Conservation (phyloP, 2,888 invertebrate species). For the Disparrhopalites patrizii region DNA sequence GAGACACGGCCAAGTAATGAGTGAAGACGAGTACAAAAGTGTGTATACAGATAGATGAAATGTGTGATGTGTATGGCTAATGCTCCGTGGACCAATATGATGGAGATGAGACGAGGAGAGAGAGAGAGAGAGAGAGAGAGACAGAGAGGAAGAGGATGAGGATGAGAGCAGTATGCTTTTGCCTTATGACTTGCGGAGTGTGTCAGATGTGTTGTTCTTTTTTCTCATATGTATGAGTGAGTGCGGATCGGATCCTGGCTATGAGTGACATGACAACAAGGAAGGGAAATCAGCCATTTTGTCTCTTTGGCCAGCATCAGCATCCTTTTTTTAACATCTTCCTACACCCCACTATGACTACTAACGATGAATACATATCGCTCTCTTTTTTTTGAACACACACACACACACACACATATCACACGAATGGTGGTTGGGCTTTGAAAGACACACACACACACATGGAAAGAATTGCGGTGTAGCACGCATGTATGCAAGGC, state of each 20-base stretch:
- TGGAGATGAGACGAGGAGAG: background rate
- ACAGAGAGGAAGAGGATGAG: background rate
- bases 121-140: slow-evolving; percentile 7
- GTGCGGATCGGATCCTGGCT: too few relatives aligned
- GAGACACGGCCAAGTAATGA: slow-evolving; percentile 15
- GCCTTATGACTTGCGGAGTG: slow-evolving; percentile 3
- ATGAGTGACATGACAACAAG: slow-evolving; percentile 29
- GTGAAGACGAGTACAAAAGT: slow-evolving; percentile 5
- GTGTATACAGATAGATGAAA: background rate
- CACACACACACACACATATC: background rate
- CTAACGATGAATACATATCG: too few relatives aligned
- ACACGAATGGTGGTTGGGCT: background rate
- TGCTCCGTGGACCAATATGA: background rate
- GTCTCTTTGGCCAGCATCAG: slow-evolving; percentile 22
- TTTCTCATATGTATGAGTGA: background rate
- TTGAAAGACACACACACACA: background rate
- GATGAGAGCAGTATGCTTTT: background rate
- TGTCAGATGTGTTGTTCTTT: slow-evolving; percentile 3
- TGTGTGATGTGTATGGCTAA: background rate
- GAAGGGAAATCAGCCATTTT: slow-evolving; percentile 32
- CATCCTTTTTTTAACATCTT: slow-evolving; percentile 30
- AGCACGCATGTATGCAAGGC: slow-evolving; percentile 23
- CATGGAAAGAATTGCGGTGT: background rate
- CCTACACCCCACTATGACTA: too few relatives aligned
- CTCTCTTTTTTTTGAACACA: slow-evolving; percentile 5